A percentile compares a stretch with the other conserved stretches of the same genome.
Conservation (phyloP, 1,140 invertebrate species). For the Gonatopus flavifemur region DNA sequence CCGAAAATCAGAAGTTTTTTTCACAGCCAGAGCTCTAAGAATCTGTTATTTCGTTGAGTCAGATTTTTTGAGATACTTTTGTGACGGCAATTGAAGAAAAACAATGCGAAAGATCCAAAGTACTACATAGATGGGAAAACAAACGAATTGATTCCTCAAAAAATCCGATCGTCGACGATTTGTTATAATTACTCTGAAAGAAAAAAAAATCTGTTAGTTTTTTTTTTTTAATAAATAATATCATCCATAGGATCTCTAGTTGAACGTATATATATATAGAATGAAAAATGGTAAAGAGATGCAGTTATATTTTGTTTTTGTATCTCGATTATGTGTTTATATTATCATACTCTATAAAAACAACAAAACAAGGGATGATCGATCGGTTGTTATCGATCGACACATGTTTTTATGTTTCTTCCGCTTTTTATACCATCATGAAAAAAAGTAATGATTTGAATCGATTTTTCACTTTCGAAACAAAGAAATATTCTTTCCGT, state of each 20-base stretch:
- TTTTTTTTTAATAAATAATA: conserved; percentile 48
- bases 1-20: too few relatives aligned
- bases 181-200: conserved; percentile 54
- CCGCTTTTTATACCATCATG: background rate
- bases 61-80: too few relatives aligned
- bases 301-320: conserved; percentile 43
- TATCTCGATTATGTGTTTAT: conserved; percentile 8
- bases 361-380: conserved; percentile 10
- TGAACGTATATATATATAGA: conserved; percentile 33
- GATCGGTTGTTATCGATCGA: background rate
- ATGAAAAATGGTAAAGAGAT: conserved; percentile 38
- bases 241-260: too few relatives aligned
- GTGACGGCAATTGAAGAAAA: too few relatives aligned
- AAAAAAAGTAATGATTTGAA: background rate
- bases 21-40: too few relatives aligned
- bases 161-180: conserved; percentile 30
- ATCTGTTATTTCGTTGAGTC: too few relatives aligned
- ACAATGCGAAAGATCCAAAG: too few relatives aligned
- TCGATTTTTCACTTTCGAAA: background rate
- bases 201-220: conserved; percentile 55
- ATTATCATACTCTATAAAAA: conserved; percentile 2
- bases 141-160: too few relatives aligned
- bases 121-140: too few relatives aligned
- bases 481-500: too few relatives aligned
- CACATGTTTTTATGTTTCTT: background rate